These are phyloP conservation scores for Eurypyga helias DNA, from an alignment of 2,113 vertebrate species.

Conservation along the genomic window DNA sequence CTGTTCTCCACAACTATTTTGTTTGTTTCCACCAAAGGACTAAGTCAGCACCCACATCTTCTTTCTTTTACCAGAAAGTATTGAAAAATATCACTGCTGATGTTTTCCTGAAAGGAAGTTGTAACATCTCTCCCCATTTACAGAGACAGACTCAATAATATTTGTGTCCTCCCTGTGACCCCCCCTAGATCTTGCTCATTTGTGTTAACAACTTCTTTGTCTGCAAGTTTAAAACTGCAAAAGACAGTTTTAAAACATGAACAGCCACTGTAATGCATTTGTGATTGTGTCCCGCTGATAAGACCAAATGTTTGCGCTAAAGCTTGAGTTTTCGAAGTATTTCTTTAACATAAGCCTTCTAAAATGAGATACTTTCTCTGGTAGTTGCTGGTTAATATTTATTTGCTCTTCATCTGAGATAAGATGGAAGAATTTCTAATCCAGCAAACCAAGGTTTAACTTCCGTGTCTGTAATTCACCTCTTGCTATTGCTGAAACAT, in stretches of 20 bases:
- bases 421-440: background rate
- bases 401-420: background rate
- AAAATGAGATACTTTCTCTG: background rate
- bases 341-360: background rate
- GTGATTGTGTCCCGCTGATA: background rate
- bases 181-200: background rate
- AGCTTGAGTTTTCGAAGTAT: background rate
- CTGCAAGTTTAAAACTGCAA: background rate
- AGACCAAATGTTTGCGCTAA: background rate
- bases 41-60: background rate
- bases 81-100: background rate
- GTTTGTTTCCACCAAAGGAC: background rate
- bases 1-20: background rate
- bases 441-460: background rate
- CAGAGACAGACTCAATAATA: background rate
- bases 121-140: background rate
- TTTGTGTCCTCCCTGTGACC: rapidly evolving
- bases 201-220: background rate
- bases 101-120: background rate
- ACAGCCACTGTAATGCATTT: background rate
- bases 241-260: background rate
- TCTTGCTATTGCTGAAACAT: background rate
- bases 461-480: background rate
- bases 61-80: background rate
- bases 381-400: background rate